A percentile compares a stretch with the other conserved stretches of the same genome.
Conservation (phyloP, 2,797 vertebrate genomes). For the Anomalospiza imberbis region DNA sequence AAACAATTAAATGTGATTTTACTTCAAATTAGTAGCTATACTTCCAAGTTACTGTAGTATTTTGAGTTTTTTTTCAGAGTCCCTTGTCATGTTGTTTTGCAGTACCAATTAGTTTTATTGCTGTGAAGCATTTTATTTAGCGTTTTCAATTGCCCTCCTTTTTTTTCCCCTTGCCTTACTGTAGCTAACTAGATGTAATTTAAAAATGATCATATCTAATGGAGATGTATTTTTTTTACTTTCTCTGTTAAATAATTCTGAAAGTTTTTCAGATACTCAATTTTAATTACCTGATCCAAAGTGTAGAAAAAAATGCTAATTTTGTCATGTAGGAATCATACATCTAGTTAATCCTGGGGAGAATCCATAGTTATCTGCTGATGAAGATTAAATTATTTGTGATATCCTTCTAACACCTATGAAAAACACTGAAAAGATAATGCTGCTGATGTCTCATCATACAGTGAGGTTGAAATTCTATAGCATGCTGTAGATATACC, state of each 20-base stretch:
- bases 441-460: not conserved
- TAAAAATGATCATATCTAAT: not conserved
- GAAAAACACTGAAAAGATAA: not conserved
- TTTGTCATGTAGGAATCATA: not conserved
- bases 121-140: not conserved
- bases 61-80: not conserved
- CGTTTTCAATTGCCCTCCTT: not conserved
- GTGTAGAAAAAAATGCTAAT: not conserved
- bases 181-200: not conserved
- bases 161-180: not conserved
- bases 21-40: conserved; percentile 21
- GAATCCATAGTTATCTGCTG: not conserved
- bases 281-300: not conserved
- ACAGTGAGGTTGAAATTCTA: not conserved
- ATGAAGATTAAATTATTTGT: not conserved
- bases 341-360: not conserved
- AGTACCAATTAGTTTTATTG: not conserved
- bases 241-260: not conserved
- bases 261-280: not conserved
- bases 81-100: not conserved
- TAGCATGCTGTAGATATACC: not conserved
- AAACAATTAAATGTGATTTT: conserved; percentile 62
- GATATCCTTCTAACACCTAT: not conserved
- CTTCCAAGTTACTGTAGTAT: conserved; percentile 1
- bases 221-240: not conserved